These are phyloP conservation scores for Lycaon pictus DNA, from an alignment of 2,113 vertebrate genomes.

Conservation along the genomic window DNA sequence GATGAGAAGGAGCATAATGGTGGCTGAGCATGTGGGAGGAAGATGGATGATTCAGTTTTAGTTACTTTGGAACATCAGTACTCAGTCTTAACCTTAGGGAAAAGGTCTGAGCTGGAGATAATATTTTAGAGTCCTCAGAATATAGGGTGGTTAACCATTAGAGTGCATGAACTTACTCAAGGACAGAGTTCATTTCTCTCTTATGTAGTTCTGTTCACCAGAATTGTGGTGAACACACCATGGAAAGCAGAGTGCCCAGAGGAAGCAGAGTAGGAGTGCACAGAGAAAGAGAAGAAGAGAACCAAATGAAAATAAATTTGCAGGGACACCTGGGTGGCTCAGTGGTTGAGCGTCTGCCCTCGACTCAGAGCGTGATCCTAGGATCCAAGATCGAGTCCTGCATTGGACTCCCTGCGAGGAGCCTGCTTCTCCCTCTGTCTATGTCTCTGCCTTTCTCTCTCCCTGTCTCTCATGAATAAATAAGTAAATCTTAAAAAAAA, in stretches of 20 bases:
- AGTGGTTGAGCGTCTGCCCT: no score
- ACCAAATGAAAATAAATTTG: constrained; percentile 4
- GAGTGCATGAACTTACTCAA: neutral
- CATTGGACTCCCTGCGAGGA: no score
- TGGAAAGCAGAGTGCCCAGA: neutral
- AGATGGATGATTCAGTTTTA: neutral
- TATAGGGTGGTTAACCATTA: neutral
- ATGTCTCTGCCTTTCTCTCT: no score
- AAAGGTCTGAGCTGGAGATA: neutral
- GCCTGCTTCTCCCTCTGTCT: no score
- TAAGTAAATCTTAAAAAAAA: neutral
- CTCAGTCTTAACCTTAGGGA: neutral
- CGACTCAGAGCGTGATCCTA: no score
- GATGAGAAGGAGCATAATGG: neutral
- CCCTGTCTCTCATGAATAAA: no score
- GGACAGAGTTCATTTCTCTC: neutral
- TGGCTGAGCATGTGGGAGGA: neutral
- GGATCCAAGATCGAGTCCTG: no score
- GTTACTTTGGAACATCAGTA: neutral
- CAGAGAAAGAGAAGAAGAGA: neutral
- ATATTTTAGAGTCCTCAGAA: neutral
- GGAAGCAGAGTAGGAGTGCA: neutral
- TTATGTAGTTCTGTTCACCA: neutral
- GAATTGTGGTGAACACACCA: neutral
- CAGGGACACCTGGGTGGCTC: neutral